Conservation (phyloP, 2,113 vertebrate species). For the Paraplagusia blochii region DNA sequence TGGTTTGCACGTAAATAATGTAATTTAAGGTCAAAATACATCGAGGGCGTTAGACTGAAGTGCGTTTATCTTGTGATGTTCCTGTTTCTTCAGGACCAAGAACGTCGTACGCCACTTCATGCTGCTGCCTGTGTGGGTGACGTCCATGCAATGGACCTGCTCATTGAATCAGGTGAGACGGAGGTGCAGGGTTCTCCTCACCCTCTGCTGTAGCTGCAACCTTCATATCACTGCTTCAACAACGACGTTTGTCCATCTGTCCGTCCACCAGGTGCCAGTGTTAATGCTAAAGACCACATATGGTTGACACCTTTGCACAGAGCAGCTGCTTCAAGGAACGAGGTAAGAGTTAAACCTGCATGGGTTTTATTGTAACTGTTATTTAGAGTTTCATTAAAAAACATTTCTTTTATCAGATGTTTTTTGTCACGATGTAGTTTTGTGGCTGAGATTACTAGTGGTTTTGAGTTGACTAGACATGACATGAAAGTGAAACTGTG, state of each 20-base stretch:
- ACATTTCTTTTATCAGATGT: too few relatives aligned
- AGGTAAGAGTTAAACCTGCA: slow-evolving; percentile 69
- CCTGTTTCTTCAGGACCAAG: slow-evolving; percentile 83
- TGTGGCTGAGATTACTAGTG: too few relatives aligned
- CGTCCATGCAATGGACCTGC: slow-evolving; percentile 91
- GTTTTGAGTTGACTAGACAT: too few relatives aligned
- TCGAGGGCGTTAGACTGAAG: not conserved
- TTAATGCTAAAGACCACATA: slow-evolving; percentile 93
- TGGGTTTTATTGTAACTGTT: slow-evolving; percentile 16
- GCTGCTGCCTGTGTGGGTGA: slow-evolving; percentile 97
- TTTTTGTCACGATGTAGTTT: too few relatives aligned
- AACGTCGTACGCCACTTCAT: slow-evolving; percentile 92
- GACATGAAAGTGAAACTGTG: too few relatives aligned
- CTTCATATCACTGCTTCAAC: not conserved
- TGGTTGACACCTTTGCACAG: slow-evolving; percentile 96
- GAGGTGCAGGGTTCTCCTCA: not conserved
- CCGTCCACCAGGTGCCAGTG: slow-evolving; percentile 84
- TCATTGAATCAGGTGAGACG: slow-evolving; percentile 90
- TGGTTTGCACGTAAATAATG: not conserved
- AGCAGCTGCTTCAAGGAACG: slow-evolving; percentile 90
- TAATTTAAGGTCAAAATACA: not conserved
- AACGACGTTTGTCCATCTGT: not conserved
- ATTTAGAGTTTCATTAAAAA: not conserved
- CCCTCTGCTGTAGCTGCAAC: not conserved
- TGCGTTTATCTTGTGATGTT: not conserved